Base-by-base conservation (phyloP, 1,140 invertebrate species). In the Doryteuthis pealeii region DNA sequence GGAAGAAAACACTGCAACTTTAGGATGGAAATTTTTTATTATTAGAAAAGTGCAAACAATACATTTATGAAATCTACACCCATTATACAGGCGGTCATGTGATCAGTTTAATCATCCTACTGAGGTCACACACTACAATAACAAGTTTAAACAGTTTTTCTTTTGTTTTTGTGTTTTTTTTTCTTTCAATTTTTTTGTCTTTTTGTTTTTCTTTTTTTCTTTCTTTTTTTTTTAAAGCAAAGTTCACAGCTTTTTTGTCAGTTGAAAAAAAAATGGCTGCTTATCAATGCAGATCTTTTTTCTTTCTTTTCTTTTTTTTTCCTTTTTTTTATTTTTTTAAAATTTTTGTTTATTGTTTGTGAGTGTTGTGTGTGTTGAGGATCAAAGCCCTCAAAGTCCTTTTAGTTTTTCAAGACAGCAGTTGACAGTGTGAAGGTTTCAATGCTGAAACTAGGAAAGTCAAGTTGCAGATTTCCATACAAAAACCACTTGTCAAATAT, bases 191-290 rank as follows among this genome's bases (percentile, higher is more conserved):
- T 31, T 71, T n/a, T 43, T 65, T 28, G 49, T 54, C 33, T 49
- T 73, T 67, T 80, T 78, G 71, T 77, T 77, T 72, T 77, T 80
- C n/a, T 28, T 70, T 77, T 74, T 78, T 67, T 43, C 66, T 40
- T 73, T 71, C 22, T 73, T 43, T 31, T 74, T 70, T 26, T 54
- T 15, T 40, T 5, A 40, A 40, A 40, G 35, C 35, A 40, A 40
- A 40, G 35, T 40, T 40, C 35, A 40, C 35, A 40, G 10, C 35
- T 40, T 40, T 40, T 40, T 40, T 40, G 35, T 40, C 10, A 5
- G 35, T 40, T 5, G 35, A 40, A 40, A 40, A 40, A 40, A 40
- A 40, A 40, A 40, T 40, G 35, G 3, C 35, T 40, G 35, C 35
- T 40, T 40, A 3, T 40, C 10, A 40, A 40, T 5, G 35, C 35